phyloP scores from a whole-genome alignment of 2,797 vertebrate species.

The Pogoniulus pusillus region DNA sequence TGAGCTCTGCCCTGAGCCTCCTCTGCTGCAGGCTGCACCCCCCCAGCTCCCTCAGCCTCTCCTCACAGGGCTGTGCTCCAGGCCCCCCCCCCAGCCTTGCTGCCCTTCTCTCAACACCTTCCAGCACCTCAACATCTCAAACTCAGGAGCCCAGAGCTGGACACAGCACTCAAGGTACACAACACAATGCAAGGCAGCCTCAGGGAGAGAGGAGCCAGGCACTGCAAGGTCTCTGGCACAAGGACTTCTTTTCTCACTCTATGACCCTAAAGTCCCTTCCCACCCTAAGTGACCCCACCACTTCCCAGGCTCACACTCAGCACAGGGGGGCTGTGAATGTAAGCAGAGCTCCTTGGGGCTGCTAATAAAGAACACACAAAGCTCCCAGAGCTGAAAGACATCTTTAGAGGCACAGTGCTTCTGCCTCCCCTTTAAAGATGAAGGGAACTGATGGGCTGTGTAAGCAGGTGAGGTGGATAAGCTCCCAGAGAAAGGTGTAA shows the following conservation, averaged over 20 bases:
- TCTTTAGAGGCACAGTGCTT: neutral
- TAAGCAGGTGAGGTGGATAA: neutral
- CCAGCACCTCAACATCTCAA: no score
- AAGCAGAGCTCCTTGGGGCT: neutral
- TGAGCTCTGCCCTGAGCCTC: no score
- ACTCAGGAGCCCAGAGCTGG: no score
- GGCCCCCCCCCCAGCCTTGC: no score
- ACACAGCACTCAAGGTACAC: no score
- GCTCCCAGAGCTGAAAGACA: neutral
- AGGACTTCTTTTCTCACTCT: neutral
- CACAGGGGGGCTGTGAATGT: accelerated
- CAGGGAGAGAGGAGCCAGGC: neutral
- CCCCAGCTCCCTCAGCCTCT: no score
- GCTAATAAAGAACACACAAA: neutral
- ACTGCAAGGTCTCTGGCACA: neutral
- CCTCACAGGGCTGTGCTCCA: no score
- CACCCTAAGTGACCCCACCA: no score
- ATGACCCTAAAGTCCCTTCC: neutral
- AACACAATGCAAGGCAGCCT: neutral
- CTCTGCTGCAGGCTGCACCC: no score
- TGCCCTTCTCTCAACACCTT: no score
- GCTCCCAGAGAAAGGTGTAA: neutral
- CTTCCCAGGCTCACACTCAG: neutral
- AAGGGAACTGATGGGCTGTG: neutral
- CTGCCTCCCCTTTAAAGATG: neutral